phyloP scores from a whole-genome alignment of 2,113 vertebrate species.

The Cavia porcellus region DNA sequence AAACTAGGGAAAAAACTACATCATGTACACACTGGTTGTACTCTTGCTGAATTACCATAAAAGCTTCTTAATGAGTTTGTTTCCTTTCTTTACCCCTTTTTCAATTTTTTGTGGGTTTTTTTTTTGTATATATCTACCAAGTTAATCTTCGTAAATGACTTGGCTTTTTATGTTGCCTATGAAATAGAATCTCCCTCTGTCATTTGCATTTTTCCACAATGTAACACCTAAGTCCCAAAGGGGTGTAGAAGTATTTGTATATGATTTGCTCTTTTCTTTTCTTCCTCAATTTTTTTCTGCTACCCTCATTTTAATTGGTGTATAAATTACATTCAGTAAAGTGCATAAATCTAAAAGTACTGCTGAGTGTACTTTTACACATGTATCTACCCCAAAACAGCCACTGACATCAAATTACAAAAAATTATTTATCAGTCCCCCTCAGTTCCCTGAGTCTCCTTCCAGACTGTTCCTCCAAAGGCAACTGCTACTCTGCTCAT shows the following conservation, averaged over 20 bases:
- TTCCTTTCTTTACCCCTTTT: neutral
- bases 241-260: neutral
- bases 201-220: neutral
- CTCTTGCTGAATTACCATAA: constrained; percentile 10
- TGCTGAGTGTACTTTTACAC: neutral
- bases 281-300: neutral
- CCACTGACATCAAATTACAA: neutral
- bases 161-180: neutral
- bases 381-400: neutral
- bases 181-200: neutral
- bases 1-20: neutral
- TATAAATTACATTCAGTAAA: neutral
- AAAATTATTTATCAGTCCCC: neutral
- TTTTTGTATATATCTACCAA: neutral
- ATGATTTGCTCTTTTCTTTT: constrained; percentile 16
- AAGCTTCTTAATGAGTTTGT: neutral
- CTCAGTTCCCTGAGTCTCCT: neutral
- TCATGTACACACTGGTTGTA: neutral
- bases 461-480: neutral
- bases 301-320: neutral
- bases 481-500: neutral
- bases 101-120: too few relatives aligned
- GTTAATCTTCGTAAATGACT: constrained; percentile 22
- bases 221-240: neutral
- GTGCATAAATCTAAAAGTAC: neutral